phyloP scores from a whole-genome alignment of 2,113 vertebrate species.

The Sceloporus undulatus region DNA sequence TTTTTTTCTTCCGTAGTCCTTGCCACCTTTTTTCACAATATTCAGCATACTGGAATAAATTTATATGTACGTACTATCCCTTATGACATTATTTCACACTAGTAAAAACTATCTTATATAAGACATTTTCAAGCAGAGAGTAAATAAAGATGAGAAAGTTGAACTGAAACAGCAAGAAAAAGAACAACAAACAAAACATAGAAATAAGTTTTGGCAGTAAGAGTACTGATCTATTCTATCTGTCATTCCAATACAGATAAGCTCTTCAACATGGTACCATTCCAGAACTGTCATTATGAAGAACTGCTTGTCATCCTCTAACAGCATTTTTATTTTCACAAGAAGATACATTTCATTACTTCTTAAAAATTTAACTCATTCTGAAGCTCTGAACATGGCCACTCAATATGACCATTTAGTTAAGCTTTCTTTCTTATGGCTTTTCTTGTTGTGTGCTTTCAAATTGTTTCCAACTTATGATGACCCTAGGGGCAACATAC shows the following conservation, averaged over 20 bases:
- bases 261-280: conserved; percentile 64
- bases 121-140: conserved; percentile 38
- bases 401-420: conserved; percentile 61
- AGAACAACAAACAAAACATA: neutral
- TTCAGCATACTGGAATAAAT: conserved; percentile 58
- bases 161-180: conserved; percentile 42
- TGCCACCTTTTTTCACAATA: conserved; percentile 33
- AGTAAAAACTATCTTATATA: neutral
- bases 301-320: conserved; percentile 63
- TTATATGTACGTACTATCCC: conserved; percentile 41
- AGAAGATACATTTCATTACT: conserved; percentile 68
- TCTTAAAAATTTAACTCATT: conserved; percentile 67
- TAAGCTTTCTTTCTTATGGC: conserved; percentile 51
- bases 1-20: neutral
- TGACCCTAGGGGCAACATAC: too few species aligned
- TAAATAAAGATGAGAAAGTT: conserved; percentile 50
- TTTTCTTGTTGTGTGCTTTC: too few species aligned
- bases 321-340: conserved; percentile 55
- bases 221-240: conserved; percentile 33
- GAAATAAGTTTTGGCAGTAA: conserved; percentile 23
- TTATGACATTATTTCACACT: neutral
- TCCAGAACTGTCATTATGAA: conserved; percentile 67
- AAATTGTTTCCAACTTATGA: too few species aligned
- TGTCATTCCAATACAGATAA: conserved; percentile 47
- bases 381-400: conserved; percentile 18